Percentiles rank a stretch among this genome's conserved stretches.
Evolutionary conservation across 2,888 invertebrate species (phyloP).

Genomic region (Esperia sulphurella): DNA sequence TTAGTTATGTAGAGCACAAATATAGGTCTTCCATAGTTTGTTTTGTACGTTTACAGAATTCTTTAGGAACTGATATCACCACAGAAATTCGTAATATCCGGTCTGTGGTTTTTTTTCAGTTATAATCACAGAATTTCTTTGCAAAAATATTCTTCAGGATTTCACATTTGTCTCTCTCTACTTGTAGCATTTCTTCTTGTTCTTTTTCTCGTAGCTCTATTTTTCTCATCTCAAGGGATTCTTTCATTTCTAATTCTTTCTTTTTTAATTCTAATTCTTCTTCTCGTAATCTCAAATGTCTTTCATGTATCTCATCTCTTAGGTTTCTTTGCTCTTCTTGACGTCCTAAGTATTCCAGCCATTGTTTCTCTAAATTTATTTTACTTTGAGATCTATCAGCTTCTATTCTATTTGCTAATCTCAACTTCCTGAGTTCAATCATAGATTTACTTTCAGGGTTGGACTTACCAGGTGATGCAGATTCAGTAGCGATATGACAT

Average conservation of each 20-base stretch:
- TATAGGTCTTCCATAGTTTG: too few species aligned
- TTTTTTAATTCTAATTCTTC: conserved; percentile 38
- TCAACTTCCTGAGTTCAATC: conserved; percentile 43
- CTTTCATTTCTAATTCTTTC: conserved; percentile 37
- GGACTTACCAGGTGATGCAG: conserved; percentile 6
- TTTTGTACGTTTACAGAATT: too few species aligned
- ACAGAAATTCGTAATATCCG: too few species aligned
- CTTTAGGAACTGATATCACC: too few species aligned
- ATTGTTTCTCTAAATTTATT: conserved; percentile 46
- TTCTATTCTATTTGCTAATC: conserved; percentile 47
- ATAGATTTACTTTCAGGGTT: conserved; percentile 36
- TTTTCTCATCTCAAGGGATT: conserved; percentile 37
- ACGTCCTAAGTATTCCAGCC: conserved; percentile 43
- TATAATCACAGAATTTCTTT: conserved; percentile 12
- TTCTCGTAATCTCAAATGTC: conserved; percentile 35
- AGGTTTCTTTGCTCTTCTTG: conserved; percentile 35
- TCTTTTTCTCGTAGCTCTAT: conserved; percentile 39
- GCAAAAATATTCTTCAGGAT: conserved; percentile 34
- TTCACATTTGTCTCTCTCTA: conserved; percentile 44
- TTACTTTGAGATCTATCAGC: conserved; percentile 44
- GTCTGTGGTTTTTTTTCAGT: too few species aligned
- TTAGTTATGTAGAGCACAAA: too few species aligned
- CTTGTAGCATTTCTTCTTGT: conserved; percentile 31
- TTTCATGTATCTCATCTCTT: conserved; percentile 36
- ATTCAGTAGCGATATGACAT: background rate